Base-by-base conservation (phyloP, 2,113 vertebrate genomes). In the Hydropotes inermis region DNA sequence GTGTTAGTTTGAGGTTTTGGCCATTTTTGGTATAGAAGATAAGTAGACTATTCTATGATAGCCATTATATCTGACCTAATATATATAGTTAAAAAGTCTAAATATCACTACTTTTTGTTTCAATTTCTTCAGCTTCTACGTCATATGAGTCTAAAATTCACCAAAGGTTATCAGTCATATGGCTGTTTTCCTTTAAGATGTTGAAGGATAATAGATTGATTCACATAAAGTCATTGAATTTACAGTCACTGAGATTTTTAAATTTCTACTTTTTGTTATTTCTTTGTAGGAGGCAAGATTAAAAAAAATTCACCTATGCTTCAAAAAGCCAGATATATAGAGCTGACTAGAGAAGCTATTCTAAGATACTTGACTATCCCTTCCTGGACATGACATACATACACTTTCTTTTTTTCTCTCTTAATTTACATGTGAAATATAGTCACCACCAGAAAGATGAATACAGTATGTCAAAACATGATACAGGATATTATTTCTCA, bases 181-280 rank as follows among this genome's bases (percentile, higher is more conserved):
- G 81, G 27, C 33, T 94, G 7, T 90, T 95, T 97, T 91, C 86
- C 36, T 97, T 55, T 92, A 55, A n/a, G 76, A 94, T 83, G 82
- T 96, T 76, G 88, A 91, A 91, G 50, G 78, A 85, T 58, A 95
- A 96, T 74, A 92, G 58, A 91, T 9, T 57, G 13, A 96, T 94
- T 97, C 90, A 93, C 36, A 10, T n/a, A 91, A 87, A 93, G n/a
- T 52, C 5, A 78, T 50, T 79, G 60, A 67, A 91, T 89, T 89
- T 82, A 86, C 4, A 93, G 81, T 23, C 89, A 58, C 36, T 78
- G 61, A 67, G 17, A 33, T 83, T 89, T 91, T 81, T 12, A 57
- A 92, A 70, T 95, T 96, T 87, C 28, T 61, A 83, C 94, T 19
- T 92, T 95, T 96, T 91, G 23, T 87, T 93, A 93, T 96, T 93